Percentiles rank a stretch among this genome's conserved stretches.
Evolutionary conservation across 2,888 invertebrate genomes (phyloP).

Genomic region (Blastobasis lacticolella): DNA sequence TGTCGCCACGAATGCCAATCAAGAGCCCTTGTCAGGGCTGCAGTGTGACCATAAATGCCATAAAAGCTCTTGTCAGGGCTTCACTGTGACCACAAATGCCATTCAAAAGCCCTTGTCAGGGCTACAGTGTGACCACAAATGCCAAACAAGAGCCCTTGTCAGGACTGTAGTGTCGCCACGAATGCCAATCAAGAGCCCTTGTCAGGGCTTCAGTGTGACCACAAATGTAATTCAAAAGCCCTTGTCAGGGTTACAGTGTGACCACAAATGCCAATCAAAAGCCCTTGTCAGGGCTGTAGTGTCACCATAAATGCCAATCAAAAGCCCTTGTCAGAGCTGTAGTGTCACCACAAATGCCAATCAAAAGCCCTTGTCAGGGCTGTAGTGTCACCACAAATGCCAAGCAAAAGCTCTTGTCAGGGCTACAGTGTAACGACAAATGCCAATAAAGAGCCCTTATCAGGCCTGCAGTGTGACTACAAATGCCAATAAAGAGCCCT

Average conservation of each 20-base stretch:
- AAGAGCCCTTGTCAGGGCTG: conserved; percentile 4
- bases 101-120: conserved; percentile 9
- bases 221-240: conserved; percentile 3
- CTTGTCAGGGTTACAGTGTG: conserved; percentile 7
- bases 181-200: conserved; percentile 5
- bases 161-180: conserved; percentile 4
- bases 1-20: too few relatives aligned
- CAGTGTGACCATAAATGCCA: conserved; percentile 6
- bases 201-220: conserved; percentile 5
- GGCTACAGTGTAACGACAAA: conserved; percentile 1
- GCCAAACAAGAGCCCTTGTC: background rate
- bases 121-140: conserved; percentile 4
- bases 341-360: conserved; percentile 4
- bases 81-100: conserved; percentile 2
- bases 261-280: conserved; percentile 1
- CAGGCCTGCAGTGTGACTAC: conserved; percentile 5
- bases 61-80: conserved; percentile 2
- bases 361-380: conserved; percentile 4
- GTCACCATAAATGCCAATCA: conserved; percentile 3
- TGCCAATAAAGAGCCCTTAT: conserved; percentile 4
- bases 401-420: conserved; percentile 7
- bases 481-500: conserved; percentile 1
- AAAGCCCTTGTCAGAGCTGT: conserved; percentile 4
- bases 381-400: conserved; percentile 1
- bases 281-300: conserved; percentile 6